Percentiles rank a stretch among this genome's conserved stretches.
Conservation (phyloP, 2,888 invertebrate species). For the Noctua fimbriata region DNA sequence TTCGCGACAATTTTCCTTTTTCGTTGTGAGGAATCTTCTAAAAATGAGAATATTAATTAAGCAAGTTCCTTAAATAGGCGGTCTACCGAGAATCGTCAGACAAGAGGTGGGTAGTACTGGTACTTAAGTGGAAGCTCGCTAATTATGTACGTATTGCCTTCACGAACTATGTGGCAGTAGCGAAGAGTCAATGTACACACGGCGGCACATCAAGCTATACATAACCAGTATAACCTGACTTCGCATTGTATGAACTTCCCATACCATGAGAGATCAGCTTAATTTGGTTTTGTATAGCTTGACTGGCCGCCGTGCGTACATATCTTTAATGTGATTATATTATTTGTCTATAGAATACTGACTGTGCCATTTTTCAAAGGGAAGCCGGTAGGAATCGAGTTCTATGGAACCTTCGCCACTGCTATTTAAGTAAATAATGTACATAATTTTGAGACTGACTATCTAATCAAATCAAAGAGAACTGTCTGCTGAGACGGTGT, state of each 20-base stretch:
- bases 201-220: no score
- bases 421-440: constrained; percentile 7
- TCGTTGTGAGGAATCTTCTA: not conserved
- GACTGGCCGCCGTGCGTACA: no score
- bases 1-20: constrained; percentile 2
- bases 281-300: no score
- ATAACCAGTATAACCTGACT: no score
- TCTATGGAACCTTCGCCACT: no score
- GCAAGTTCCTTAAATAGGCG: constrained; percentile 22
- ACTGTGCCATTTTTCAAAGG: no score
- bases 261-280: no score
- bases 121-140: not conserved
- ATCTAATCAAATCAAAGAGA: constrained; percentile 8
- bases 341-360: no score
- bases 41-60: constrained; percentile 24
- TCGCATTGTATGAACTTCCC: no score
- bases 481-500: not conserved
- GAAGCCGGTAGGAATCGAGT: no score
- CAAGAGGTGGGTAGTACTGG: constrained; percentile 5
- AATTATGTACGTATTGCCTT: constrained; percentile 20
- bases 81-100: constrained; percentile 11
- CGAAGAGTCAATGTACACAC: no score
- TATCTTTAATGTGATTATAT: no score
- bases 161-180: not conserved
- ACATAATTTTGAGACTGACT: constrained; percentile 1